Conservation (phyloP, 1,140 invertebrate species). For the Musca domestica region DNA sequence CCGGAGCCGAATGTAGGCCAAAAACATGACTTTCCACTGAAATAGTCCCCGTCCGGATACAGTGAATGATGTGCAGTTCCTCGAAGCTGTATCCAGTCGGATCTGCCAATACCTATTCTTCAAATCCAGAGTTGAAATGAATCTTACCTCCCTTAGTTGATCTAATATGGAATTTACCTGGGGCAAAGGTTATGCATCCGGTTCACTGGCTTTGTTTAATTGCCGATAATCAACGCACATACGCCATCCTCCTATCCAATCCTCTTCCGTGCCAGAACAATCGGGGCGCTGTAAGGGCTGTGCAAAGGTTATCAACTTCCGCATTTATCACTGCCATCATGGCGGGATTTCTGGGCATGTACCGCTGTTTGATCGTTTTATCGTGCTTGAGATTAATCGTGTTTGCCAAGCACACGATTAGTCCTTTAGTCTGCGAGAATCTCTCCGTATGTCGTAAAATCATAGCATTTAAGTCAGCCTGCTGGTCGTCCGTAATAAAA, state of each 20-base stretch:
- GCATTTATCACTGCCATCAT: not conserved
- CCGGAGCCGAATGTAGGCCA: slow-evolving; percentile 13
- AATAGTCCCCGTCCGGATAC: slow-evolving; percentile 7
- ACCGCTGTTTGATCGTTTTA: not conserved
- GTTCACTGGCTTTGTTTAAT: not conserved
- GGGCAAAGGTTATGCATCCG: not conserved
- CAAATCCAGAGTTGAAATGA: slow-evolving; percentile 35
- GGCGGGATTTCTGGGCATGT: not conserved
- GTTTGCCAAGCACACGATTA: not conserved
- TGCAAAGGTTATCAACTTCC: not conserved
- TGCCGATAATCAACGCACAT: not conserved
- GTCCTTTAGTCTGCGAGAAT: not conserved
- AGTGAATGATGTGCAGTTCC: slow-evolving; percentile 45
- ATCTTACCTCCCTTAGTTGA: not conserved
- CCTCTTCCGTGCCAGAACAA: not conserved
- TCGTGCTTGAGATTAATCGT: not conserved
- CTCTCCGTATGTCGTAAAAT: not conserved
- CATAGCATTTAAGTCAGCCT: not conserved
- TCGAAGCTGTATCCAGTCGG: slow-evolving; percentile 32
- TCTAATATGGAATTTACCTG: not conserved
- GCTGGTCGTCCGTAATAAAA: not conserved
- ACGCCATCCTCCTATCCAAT: not conserved
- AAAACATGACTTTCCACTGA: slow-evolving; percentile 29
- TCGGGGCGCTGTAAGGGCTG: not conserved
- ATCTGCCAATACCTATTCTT: slow-evolving; percentile 50